Evolutionary conservation across 2,113 vertebrate species (phyloP).

Genomic region (Salvelinus fontinalis): DNA sequence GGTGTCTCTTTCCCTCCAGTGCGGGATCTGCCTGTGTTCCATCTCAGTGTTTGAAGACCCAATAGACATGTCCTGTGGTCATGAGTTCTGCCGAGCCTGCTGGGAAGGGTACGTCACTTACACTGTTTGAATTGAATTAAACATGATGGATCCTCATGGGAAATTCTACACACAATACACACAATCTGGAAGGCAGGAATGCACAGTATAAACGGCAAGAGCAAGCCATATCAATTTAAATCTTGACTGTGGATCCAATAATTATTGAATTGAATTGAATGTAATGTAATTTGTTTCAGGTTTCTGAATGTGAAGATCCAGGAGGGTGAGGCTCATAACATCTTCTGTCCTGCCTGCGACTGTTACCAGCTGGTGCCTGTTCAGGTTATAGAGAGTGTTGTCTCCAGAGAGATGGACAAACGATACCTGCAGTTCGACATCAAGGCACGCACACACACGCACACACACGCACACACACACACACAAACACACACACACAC

Average conservation of each 20-base stretch:
- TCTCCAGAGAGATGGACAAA: slow-evolving; percentile 98
- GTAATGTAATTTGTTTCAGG: slow-evolving; percentile 59
- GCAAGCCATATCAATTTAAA: too few relatives aligned
- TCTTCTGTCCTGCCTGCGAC: slow-evolving; percentile 96
- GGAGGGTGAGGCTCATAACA: slow-evolving; percentile 98
- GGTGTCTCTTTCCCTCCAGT: slow-evolving; percentile 71
- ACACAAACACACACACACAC: not conserved
- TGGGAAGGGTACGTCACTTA: slow-evolving; percentile 90
- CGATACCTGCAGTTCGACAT: slow-evolving; percentile 98
- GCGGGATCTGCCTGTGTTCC: slow-evolving; percentile 96
- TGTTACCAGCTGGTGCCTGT: slow-evolving; percentile 98
- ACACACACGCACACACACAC: not conserved
- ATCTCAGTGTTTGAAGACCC: slow-evolving; percentile 95
- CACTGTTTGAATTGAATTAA: not conserved
- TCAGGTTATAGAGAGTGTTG: slow-evolving; percentile 97
- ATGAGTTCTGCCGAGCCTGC: slow-evolving; percentile 95
- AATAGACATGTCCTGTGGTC: slow-evolving; percentile 95
- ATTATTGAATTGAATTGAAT: too few relatives aligned
- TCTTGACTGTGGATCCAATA: too few relatives aligned
- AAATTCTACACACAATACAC: not conserved
- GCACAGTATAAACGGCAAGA: too few relatives aligned
- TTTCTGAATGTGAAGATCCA: slow-evolving; percentile 99
- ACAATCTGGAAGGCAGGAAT: too few relatives aligned
- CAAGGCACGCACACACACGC: slow-evolving; percentile 75
- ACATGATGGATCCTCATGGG: not conserved